A percentile compares a stretch with the other conserved stretches of the same genome.
Evolutionary conservation across 35 echinoderm and acorn worm genomes (phyloP).

Genomic region (Amphiura filiformis): DNA sequence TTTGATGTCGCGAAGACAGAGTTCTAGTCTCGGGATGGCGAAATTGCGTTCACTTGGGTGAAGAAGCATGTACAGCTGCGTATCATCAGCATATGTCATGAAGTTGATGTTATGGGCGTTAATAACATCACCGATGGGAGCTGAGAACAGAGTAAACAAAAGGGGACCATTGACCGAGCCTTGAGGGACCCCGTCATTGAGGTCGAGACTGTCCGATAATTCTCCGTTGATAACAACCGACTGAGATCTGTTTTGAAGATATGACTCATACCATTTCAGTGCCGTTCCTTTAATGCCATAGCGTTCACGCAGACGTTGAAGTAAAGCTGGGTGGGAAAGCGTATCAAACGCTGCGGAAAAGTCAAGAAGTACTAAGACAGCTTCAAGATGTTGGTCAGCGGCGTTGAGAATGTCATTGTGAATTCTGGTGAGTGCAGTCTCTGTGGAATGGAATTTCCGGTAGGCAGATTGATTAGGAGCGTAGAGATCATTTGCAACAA

Average conservation of each 20-base stretch:
- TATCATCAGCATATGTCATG: constrained; percentile 64
- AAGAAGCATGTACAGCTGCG: constrained; percentile 27
- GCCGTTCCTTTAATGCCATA: constrained; percentile 29
- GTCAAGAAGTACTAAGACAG: constrained; percentile 23
- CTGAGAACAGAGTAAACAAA: not conserved
- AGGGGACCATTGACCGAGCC: not conserved
- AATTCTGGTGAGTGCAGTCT: constrained; percentile 47
- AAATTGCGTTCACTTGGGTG: not conserved
- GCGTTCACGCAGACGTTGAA: constrained; percentile 28
- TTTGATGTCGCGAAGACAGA: not conserved
- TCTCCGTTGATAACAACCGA: constrained; percentile 17
- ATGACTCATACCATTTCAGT: constrained; percentile 44
- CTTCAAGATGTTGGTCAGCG: constrained; percentile 21
- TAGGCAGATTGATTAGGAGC: constrained; percentile 40
- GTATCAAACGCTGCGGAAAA: constrained; percentile 50
- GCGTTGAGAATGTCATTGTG: constrained; percentile 39
- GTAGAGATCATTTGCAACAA: constrained; percentile 23
- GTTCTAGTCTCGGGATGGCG: constrained; percentile 15
- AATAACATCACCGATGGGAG: not conserved
- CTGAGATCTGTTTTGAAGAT: constrained; percentile 24
- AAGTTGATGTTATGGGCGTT: constrained; percentile 1
- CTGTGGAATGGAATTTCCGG: constrained; percentile 45
- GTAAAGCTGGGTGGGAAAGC: constrained; percentile 22
- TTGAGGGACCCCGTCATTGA: constrained; percentile 37
- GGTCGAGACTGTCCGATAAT: not conserved